phyloP scores from a whole-genome alignment of 1,140 invertebrate species.

The Lasioglossum baleicum region DNA sequence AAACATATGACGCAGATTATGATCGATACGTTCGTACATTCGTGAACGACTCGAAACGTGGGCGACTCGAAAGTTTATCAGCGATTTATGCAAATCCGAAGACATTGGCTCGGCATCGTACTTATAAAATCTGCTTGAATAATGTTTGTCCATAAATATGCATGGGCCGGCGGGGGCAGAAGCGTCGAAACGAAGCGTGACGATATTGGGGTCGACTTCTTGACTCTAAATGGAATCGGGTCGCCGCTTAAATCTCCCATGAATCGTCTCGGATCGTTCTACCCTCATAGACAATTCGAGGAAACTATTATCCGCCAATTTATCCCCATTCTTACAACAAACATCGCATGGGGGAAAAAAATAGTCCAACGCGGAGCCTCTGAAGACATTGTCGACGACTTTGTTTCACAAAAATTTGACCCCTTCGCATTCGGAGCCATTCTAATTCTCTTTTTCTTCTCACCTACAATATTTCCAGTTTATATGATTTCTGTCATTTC shows the following conservation, averaged over 20 bases:
- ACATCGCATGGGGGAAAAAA: too few species aligned
- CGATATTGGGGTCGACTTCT: slow-evolving; percentile 69
- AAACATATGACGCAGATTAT: slow-evolving; percentile 10
- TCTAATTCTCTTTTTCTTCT: too few species aligned
- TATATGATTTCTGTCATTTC: too few species aligned
- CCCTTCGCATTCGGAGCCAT: too few species aligned
- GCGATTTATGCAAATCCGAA: slow-evolving; percentile 66
- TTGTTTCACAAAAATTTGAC: too few species aligned
- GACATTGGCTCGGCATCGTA: slow-evolving; percentile 63
- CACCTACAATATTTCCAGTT: too few species aligned
- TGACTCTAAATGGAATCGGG: slow-evolving; percentile 61
- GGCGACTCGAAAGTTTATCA: slow-evolving; percentile 63
- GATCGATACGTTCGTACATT: slow-evolving; percentile 44
- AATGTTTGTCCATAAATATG: slow-evolving; percentile 75
- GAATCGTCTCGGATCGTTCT: slow-evolving; percentile 2
- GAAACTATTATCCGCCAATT: too few species aligned
- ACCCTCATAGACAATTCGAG: neutral
- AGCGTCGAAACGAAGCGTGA: slow-evolving; percentile 61
- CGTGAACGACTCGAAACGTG: slow-evolving; percentile 41
- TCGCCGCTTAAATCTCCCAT: slow-evolving; percentile 53
- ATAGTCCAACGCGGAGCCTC: too few species aligned
- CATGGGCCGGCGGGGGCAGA: slow-evolving; percentile 48
- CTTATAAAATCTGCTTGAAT: slow-evolving; percentile 72
- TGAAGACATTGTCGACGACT: too few species aligned
- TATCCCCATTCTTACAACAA: too few species aligned